These are phyloP conservation scores for Microcebus griseorufus DNA, from an alignment of 2,113 vertebrate species.

Conservation along the genomic window DNA sequence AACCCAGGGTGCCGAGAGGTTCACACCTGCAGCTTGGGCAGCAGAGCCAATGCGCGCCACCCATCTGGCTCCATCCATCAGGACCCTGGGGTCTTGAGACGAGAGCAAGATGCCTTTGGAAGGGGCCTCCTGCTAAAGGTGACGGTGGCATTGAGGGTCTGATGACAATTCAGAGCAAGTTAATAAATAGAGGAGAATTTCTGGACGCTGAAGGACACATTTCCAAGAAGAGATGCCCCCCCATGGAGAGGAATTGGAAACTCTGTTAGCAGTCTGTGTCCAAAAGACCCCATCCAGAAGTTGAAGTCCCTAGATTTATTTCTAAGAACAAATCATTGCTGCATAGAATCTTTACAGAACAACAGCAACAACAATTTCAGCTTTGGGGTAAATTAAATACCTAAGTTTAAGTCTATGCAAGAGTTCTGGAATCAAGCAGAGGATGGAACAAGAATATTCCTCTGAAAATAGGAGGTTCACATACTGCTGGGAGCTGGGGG, in stretches of 20 bases:
- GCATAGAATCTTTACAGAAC: neutral
- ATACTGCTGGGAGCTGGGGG: too few relatives aligned
- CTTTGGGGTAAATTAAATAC: neutral
- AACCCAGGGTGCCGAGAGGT: neutral
- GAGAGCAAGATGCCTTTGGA: neutral
- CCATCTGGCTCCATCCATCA: neutral
- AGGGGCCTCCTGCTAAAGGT: neutral
- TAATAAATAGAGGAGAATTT: neutral
- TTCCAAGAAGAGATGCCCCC: slow-evolving; percentile 28
- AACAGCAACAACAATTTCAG: neutral
- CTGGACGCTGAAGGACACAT: neutral
- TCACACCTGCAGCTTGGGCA: rapidly evolving
- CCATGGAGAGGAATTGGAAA: neutral
- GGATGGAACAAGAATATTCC: too few relatives aligned
- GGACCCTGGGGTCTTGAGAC: too few relatives aligned
- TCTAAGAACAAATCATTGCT: neutral
- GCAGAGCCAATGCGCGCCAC: neutral
- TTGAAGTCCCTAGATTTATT: neutral
- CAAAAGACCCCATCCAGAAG: neutral
- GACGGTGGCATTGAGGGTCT: neutral
- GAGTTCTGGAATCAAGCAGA: neutral
- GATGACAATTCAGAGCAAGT: neutral
- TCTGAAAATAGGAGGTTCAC: too few relatives aligned
- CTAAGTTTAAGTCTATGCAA: neutral
- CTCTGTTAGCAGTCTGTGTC: neutral